A percentile compares a stretch with the other conserved stretches of the same genome.
Evolutionary conservation across 2,113 vertebrate species (phyloP).

Genomic region (Hepsetus odoe): DNA sequence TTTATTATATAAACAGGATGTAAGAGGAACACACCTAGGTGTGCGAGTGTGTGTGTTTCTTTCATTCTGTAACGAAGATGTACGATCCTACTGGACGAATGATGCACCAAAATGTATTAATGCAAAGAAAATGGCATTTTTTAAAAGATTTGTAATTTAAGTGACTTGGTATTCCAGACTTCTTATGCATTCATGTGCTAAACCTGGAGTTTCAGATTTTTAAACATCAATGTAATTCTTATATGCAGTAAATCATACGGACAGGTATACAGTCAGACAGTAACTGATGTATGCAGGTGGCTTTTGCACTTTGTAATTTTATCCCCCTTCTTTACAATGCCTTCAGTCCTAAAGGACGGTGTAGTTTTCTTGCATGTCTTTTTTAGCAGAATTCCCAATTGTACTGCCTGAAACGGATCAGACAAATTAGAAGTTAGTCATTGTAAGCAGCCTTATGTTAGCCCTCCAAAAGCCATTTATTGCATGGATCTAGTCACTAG

Average conservation of each 20-base stretch:
- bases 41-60: not conserved
- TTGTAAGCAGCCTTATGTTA: slow-evolving; percentile 63
- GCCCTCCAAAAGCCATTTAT: slow-evolving; percentile 67
- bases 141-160: slow-evolving; percentile 30
- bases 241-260: slow-evolving; percentile 57
- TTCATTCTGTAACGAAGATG: slow-evolving; percentile 16
- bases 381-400: slow-evolving; percentile 41
- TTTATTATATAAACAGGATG: too few species aligned
- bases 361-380: slow-evolving; percentile 52
- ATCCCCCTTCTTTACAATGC: slow-evolving; percentile 36
- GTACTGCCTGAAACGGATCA: slow-evolving; percentile 45
- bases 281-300: slow-evolving; percentile 54
- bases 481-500: slow-evolving; percentile 62
- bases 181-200: slow-evolving; percentile 51
- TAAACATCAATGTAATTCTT: slow-evolving; percentile 36
- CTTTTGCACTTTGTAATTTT: slow-evolving; percentile 59
- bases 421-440: slow-evolving; percentile 57
- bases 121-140: slow-evolving; percentile 35
- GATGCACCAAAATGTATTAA: slow-evolving; percentile 37
- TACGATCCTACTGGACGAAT: slow-evolving; percentile 33
- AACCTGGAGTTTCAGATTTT: slow-evolving; percentile 45
- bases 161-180: slow-evolving; percentile 49
- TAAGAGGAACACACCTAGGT: too few species aligned
- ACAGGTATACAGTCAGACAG: slow-evolving; percentile 39
- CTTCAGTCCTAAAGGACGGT: slow-evolving; percentile 35